phyloP scores from a whole-genome alignment of 2,113 vertebrate species.

The Gnathonemus longibarbis region DNA sequence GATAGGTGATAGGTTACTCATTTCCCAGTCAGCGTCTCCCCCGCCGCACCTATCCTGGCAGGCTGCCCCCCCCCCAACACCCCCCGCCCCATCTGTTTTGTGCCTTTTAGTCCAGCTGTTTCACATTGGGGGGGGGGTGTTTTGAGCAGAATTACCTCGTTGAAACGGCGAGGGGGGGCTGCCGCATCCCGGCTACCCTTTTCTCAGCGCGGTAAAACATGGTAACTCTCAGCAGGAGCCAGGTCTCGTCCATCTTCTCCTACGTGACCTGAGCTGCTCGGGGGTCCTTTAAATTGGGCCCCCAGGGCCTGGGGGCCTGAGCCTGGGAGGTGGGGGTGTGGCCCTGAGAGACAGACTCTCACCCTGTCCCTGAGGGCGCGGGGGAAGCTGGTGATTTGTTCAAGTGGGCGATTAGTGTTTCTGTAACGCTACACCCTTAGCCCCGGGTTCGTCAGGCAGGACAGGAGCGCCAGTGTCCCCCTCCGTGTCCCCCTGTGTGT shows the following conservation, averaged over 20 bases:
- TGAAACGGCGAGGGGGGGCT: neutral
- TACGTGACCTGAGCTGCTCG: neutral
- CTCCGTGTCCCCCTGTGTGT: too few species aligned
- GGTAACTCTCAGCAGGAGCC: neutral
- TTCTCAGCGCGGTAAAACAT: neutral
- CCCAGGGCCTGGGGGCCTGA: neutral
- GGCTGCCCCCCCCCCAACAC: neutral
- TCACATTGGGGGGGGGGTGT: neutral
- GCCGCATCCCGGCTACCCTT: neutral
- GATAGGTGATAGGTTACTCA: neutral
- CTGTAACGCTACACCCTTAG: neutral
- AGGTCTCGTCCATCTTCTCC: neutral
- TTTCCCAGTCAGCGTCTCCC: neutral
- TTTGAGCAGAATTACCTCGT: neutral
- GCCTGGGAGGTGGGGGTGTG: neutral
- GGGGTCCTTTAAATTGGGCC: neutral
- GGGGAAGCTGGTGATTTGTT: neutral
- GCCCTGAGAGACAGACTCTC: neutral
- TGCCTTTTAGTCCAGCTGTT: constrained; percentile 1
- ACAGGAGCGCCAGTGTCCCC: neutral
- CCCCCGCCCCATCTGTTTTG: neutral
- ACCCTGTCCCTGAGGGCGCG: neutral
- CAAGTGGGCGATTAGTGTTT: neutral
- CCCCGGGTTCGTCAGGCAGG: neutral
- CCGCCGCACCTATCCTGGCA: neutral